Base-by-base conservation (phyloP, 2,888 invertebrate genomes). In the Eumerus sabulonum region DNA sequence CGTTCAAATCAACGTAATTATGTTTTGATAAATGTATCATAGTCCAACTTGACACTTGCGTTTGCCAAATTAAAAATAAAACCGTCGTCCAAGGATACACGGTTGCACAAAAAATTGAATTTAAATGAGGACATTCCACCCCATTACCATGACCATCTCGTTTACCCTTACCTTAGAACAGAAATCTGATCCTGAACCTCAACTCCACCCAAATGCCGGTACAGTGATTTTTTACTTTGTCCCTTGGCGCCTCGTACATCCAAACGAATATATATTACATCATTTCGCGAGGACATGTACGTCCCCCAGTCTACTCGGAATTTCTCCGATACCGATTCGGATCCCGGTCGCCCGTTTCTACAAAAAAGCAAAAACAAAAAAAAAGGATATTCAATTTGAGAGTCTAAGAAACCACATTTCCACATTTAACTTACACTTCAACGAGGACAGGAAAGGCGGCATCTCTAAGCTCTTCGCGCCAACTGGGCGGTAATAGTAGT, bases 121-220 rank as follows among this genome's bases (percentile, higher is more conserved):
- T 9, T 14, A 38, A n/a, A n/a, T n/a, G 7, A 27, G 27, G 7
- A 27, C 27, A 4, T 7, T 27, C 27, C 27, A 27, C 7, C 27
- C 27, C 27, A 27, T 27, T 2, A n/a, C 40, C 40, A 27, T 27
- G 27, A n/a, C 40, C 40, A 40, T 11, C 40, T 40, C 27, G 27
- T 36, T 35, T 53, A 68, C 83, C 83, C n/a, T n/a, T 85, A 93
- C 92, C 93, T 93, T 87, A 96, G 91, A 85, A 95, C 97, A 85
- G 93, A 93, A 85, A 98, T 92, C 90, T 98, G 97, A 91, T 98
- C 98, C 85, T 96, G 94, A 44, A 97, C 96, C 90, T 98, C 98
- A 47, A 95, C 93, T 62, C 95, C 95, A 4, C 98, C 98, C 67
- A 98, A 91, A 70, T 93, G 93, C 42, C 94, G 93, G 86, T 95